These are phyloP conservation scores for Drosophila histrio DNA, from an alignment of 2,888 invertebrate genomes.

Conservation along the genomic window DNA sequence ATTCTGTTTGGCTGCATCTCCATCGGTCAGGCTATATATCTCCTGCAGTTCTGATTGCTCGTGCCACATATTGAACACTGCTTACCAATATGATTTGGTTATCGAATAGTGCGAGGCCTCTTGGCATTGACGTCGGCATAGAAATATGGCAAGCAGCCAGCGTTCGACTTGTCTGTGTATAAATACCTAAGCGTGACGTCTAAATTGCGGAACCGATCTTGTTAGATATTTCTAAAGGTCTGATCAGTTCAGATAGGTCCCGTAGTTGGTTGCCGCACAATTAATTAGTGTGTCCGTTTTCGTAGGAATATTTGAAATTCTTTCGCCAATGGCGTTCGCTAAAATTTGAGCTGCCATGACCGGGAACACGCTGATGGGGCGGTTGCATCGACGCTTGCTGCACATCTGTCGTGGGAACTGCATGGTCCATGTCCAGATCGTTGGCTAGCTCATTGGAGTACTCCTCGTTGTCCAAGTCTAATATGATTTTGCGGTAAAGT, in stretches of 20 bases:
- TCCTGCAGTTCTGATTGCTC: conserved; percentile 54
- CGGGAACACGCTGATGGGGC: conserved; percentile 27
- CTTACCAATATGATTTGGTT: conserved; percentile 13
- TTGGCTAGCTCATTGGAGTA: conserved; percentile 69
- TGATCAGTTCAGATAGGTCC: neutral
- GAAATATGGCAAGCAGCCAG: conserved; percentile 66
- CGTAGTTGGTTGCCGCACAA: neutral
- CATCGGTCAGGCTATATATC: conserved; percentile 64
- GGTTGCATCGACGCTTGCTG: conserved; percentile 13
- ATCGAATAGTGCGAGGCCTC: conserved; percentile 10
- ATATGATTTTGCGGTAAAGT: conserved; percentile 62
- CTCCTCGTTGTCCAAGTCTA: conserved; percentile 69
- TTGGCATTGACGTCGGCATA: conserved; percentile 59
- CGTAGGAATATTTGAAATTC: conserved; percentile 78
- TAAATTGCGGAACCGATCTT: neutral
- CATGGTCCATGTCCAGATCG: conserved; percentile 41
- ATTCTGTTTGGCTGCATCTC: conserved; percentile 49
- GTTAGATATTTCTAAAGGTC: neutral
- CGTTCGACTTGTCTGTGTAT: conserved; percentile 39
- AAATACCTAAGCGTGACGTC: conserved; percentile 15
- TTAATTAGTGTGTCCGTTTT: conserved; percentile 59
- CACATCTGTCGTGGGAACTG: conserved; percentile 11
- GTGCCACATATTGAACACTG: conserved; percentile 62
- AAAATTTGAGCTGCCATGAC: conserved; percentile 69
- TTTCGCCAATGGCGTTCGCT: conserved; percentile 85